Conservation (phyloP, 2,888 invertebrate genomes). For the Agriopis marginaria region DNA sequence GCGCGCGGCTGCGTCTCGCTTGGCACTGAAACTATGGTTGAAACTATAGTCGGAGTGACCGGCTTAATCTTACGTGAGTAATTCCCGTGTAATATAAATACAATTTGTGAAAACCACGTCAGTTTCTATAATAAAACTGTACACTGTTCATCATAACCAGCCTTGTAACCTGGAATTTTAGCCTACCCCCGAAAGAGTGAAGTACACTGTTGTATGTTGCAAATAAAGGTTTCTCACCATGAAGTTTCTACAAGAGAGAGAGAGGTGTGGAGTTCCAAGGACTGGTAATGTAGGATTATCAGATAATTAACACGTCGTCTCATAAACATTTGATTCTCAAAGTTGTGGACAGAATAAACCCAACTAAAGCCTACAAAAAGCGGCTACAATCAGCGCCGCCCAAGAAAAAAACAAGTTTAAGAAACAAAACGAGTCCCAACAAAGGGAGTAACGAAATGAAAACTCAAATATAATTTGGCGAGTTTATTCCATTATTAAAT, state of each 20-base stretch:
- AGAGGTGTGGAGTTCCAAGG: background rate
- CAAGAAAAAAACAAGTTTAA: conserved; percentile 22
- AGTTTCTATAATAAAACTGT: too few species aligned
- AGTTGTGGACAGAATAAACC: conserved; percentile 1
- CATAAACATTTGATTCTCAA: background rate
- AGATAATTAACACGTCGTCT: background rate
- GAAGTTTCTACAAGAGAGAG: background rate
- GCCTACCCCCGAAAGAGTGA: too few species aligned
- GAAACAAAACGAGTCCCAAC: conserved; percentile 45
- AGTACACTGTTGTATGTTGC: too few species aligned
- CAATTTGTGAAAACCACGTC: too few species aligned
- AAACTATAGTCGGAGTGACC: too few species aligned
- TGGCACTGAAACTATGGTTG: too few species aligned
- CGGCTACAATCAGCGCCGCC: conserved; percentile 19
- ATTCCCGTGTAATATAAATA: too few species aligned
- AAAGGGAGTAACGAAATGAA: conserved; percentile 60
- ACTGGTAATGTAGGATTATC: background rate
- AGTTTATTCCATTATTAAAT: conserved; percentile 81
- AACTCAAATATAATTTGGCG: conserved; percentile 72
- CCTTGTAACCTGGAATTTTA: too few species aligned
- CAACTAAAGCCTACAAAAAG: conserved; percentile 1
- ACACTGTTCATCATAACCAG: too few species aligned
- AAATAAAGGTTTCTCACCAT: too few species aligned
- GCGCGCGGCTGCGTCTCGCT: too few species aligned
- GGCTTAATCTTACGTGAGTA: too few species aligned